These are phyloP conservation scores for Leucozona laternaria DNA, from an alignment of 2,888 invertebrate species.

Conservation along the genomic window DNA sequence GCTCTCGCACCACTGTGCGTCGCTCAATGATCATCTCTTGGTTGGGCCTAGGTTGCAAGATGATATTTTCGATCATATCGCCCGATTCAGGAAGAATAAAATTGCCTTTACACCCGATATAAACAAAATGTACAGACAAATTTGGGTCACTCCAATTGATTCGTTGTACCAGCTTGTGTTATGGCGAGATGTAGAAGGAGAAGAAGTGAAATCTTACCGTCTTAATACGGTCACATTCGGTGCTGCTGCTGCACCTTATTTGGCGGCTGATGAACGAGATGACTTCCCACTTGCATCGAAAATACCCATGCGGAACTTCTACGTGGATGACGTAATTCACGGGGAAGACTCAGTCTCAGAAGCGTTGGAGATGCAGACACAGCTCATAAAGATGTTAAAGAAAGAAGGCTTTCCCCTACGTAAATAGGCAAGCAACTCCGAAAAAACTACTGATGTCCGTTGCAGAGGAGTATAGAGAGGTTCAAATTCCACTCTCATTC, in stretches of 20 bases:
- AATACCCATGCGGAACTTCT: neutral
- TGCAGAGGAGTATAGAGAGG: conserved; percentile 6
- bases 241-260: no score
- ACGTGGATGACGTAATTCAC: conserved; percentile 30
- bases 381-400: conserved; percentile 31
- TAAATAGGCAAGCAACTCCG: conserved; percentile 49
- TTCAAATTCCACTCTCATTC: conserved; percentile 19
- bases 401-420: conserved; percentile 31
- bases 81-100: no score
- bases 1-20: no score
- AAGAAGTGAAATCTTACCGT: no score
- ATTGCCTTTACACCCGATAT: no score
- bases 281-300: conserved; percentile 26
- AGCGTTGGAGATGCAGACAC: conserved; percentile 23
- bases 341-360: conserved; percentile 21
- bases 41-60: neutral
- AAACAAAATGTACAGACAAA: no score
- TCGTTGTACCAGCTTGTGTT: no score
- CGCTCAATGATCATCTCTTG: neutral
- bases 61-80: neutral
- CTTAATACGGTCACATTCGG: no score
- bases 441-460: no score
- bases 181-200: no score
- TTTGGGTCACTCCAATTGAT: no score
- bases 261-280: conserved; percentile 22